These are phyloP conservation scores for Actinostola sp. DNA, from an alignment of 92 coral and sea anemone genomes.

Conservation along the genomic window DNA sequence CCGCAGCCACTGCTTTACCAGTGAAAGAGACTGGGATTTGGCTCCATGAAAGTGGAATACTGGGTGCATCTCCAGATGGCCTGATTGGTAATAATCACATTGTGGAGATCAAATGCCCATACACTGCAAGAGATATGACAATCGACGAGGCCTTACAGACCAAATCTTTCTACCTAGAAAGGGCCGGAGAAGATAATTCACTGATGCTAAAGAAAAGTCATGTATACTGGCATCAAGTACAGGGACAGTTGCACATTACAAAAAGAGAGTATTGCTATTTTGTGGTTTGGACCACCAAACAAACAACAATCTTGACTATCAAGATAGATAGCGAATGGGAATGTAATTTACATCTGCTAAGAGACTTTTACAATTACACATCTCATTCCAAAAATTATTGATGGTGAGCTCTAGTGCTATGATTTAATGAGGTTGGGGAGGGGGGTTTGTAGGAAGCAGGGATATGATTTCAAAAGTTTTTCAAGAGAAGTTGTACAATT, in stretches of 20 bases:
- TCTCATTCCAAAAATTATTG: conserved; percentile 4
- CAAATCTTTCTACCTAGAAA: too few relatives aligned
- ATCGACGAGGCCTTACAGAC: conserved; percentile 35
- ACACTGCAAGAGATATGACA: conserved; percentile 33
- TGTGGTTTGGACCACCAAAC: conserved; percentile 49
- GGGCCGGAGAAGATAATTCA: conserved; percentile 11
- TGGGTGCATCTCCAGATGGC: conserved; percentile 31
- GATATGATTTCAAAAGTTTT: too few relatives aligned
- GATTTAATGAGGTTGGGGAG: too few relatives aligned
- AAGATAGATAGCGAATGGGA: conserved; percentile 9
- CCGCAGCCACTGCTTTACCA: conserved; percentile 3
- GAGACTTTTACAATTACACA: conserved; percentile 14
- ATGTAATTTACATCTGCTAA: conserved; percentile 4
- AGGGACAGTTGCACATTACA: conserved; percentile 48
- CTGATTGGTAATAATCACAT: conserved; percentile 27
- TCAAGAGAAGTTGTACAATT: too few relatives aligned
- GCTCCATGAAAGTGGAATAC: conserved; percentile 35
- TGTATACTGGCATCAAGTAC: conserved; percentile 65
- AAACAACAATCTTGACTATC: conserved; percentile 7
- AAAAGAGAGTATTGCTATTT: conserved; percentile 35
- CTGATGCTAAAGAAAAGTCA: conserved; percentile 32
- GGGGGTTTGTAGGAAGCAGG: too few relatives aligned
- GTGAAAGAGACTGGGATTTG: conserved; percentile 30
- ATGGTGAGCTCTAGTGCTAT: too few relatives aligned
- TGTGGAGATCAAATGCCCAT: conserved; percentile 39